phyloP scores from a whole-genome alignment of 2,113 vertebrate genomes.

The Triplophysa tibetana region DNA sequence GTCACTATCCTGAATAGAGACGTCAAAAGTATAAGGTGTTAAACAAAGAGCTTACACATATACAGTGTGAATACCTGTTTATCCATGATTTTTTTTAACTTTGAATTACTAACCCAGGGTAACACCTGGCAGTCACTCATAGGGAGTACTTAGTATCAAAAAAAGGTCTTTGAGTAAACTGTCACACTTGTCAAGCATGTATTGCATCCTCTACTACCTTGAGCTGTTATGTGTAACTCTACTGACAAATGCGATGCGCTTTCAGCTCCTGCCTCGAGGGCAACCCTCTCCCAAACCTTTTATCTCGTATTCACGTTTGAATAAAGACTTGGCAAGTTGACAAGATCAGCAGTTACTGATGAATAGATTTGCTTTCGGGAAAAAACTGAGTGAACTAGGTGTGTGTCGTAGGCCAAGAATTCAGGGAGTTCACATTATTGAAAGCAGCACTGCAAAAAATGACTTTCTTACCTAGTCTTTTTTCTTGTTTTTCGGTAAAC shows the following conservation, averaged over 20 bases:
- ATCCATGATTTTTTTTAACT: neutral
- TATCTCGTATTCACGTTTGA: slow-evolving; percentile 11
- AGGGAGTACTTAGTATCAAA: neutral
- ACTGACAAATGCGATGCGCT: slow-evolving; percentile 4
- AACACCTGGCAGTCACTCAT: slow-evolving; percentile 32
- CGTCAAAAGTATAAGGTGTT: neutral
- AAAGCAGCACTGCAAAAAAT: neutral
- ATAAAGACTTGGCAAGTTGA: slow-evolving; percentile 30
- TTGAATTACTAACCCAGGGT: neutral
- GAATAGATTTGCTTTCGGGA: neutral
- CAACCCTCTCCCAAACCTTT: slow-evolving; percentile 23
- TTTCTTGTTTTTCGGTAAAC: too few relatives aligned
- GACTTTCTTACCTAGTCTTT: too few relatives aligned
- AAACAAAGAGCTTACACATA: neutral
- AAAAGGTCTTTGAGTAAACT: neutral
- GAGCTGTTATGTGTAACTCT: neutral
- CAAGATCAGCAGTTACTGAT: slow-evolving; percentile 15
- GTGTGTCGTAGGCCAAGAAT: neutral
- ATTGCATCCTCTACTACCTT: neutral
- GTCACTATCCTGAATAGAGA: neutral
- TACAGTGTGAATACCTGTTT: neutral
- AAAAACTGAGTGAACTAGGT: slow-evolving; percentile 5
- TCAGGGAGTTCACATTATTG: neutral
- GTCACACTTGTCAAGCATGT: slow-evolving; percentile 19
- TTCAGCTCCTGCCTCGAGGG: slow-evolving; percentile 24